Base-by-base conservation (phyloP, 1,140 invertebrate species). In the Eriocheir sinensis region DNA sequence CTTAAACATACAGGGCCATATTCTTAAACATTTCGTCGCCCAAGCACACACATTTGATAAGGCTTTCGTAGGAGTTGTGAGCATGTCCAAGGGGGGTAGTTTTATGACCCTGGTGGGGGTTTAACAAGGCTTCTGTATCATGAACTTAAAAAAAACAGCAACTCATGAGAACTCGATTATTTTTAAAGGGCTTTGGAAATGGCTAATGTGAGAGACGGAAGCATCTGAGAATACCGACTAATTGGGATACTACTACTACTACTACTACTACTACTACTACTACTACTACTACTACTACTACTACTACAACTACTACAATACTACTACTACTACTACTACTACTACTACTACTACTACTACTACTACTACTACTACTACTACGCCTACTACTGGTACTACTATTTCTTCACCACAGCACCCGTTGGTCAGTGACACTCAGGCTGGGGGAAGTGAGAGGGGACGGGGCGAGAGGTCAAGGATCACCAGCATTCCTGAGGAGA, bases 231-330 rank as follows among this genome's bases (percentile, higher is more conserved):
- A n/a, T n/a, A n/a, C n/a, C n/a, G n/a, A n/a, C n/a, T n/a, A n/a
- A n/a, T n/a, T n/a, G n/a, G n/a, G n/a, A n/a, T 48, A 72, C 21
- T 72, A 72, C 21, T 72, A 72, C 21, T 72, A 72, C 21, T 72
- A 72, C 21, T 72, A 72, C 21, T 72, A 72, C 21, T 72, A 72
- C 21, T 72, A 72, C 21, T 72, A 72, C 53, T 72, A 72, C 53
- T n/a, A 72, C 60, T 72, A 8, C 60, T 72, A 8, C 60, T 72
- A 8, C 60, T 72, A 8, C 60, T 72, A 72, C 60, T 72, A 72
- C 27, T n/a, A 72, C 60, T 72, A 72, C 60, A n/a, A 72, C 60
- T n/a, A 72, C 60, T 72, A 72, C 60, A n/a, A n/a, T 48, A 48
- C 44, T 48, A 48, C 44, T 48, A 48, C 44, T 72, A 72, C 21